A percentile compares a stretch with the other conserved stretches of the same genome.
Conservation (phyloP, 1,140 invertebrate genomes). For the Macrobrachium nipponense region DNA sequence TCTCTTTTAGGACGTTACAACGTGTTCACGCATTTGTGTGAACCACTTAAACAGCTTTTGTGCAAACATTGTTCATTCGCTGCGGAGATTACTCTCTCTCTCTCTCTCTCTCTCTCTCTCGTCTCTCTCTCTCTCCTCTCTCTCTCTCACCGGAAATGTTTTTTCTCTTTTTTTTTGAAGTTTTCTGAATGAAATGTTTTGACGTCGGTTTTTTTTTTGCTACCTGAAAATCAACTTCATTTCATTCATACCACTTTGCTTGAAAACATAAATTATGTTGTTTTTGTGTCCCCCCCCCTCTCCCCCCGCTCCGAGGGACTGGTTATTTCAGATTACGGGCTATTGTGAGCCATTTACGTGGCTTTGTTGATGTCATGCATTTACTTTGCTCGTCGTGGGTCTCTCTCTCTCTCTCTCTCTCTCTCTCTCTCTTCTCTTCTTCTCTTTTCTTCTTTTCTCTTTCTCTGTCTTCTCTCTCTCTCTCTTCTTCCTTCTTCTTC, state of each 20-base stretch:
- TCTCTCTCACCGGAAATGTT: not conserved
- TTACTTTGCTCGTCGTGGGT: not conserved
- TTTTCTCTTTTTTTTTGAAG: too few species aligned
- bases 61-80: constrained; percentile 6
- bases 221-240: not conserved
- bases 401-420: not conserved
- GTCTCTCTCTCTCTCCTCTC: constrained; percentile 14
- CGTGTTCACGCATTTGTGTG: not conserved
- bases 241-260: too few species aligned
- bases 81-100: constrained; percentile 2
- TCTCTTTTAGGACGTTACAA: too few species aligned
- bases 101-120: constrained; percentile 14
- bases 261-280: too few species aligned
- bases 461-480: not conserved
- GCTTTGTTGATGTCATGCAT: not conserved
- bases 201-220: not conserved
- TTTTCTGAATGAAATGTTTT: not conserved
- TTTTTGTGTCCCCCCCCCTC: too few species aligned
- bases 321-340: too few species aligned
- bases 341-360: not conserved
- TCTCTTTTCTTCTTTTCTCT: not conserved
- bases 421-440: not conserved
- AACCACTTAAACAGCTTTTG: not conserved
- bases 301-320: too few species aligned
- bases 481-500: not conserved